Evolutionary conservation across 1,140 invertebrate genomes (phyloP).

Genomic region (Dendrolimus kikuchii): DNA sequence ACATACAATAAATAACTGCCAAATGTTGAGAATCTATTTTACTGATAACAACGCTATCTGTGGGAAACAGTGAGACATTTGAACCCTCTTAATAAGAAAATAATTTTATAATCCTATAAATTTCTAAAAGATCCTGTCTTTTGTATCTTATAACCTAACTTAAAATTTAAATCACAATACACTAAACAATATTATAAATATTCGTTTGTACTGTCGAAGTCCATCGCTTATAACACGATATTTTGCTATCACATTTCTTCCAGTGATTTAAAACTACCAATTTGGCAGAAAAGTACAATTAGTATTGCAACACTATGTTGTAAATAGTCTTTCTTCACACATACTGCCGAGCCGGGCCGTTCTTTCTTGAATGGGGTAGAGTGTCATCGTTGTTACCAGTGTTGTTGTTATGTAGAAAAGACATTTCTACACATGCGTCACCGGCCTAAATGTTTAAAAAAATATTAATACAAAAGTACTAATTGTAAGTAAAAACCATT

Average conservation of each 20-base stretch:
- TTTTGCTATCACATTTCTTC: slow-evolving; percentile 36
- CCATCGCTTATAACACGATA: slow-evolving; percentile 34
- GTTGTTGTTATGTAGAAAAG: slow-evolving; percentile 63
- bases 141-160: not conserved
- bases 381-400: slow-evolving; percentile 48
- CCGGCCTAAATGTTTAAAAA: slow-evolving; percentile 21
- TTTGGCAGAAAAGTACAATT: slow-evolving; percentile 21
- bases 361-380: slow-evolving; percentile 51
- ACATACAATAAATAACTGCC: too few species aligned
- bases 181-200: slow-evolving; percentile 38
- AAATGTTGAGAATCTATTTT: too few species aligned
- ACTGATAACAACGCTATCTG: too few species aligned
- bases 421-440: slow-evolving; percentile 58
- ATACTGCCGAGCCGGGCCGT: slow-evolving; percentile 48
- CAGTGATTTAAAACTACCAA: slow-evolving; percentile 26
- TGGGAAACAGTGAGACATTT: too few species aligned
- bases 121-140: not conserved
- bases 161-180: slow-evolving; percentile 1
- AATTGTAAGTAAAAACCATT: slow-evolving; percentile 4
- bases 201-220: slow-evolving; percentile 57
- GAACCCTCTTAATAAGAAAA: too few species aligned
- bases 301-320: slow-evolving; percentile 19
- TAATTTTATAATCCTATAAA: not conserved
- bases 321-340: slow-evolving; percentile 32
- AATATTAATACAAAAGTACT: slow-evolving; percentile 2